Base-by-base conservation (phyloP, 2,797 vertebrate species). In the Poecilia gillii region DNA sequence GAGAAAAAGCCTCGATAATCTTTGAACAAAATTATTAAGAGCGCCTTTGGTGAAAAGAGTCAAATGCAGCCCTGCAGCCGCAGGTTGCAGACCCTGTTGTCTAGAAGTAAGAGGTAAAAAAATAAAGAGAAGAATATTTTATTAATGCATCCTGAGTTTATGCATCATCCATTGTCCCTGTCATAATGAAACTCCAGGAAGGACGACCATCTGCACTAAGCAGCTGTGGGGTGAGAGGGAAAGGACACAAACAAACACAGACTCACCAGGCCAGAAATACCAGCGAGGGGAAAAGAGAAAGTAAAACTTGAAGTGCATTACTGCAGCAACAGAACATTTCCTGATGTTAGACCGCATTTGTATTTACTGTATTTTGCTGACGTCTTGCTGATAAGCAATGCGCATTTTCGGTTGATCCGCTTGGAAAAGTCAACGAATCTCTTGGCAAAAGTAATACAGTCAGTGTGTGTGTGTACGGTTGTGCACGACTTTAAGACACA, bases 161-260 rank as follows among this genome's bases (percentile, higher is more conserved):
- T 71, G 68, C 25, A 45, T 71, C 68, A 71, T 28, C 68, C 13
- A 71, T 28, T 71, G 68, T 71, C n/a, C 68, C 68, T 71, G 68
- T 71, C 68, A 45, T 41, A 71, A 45, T n/a, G 25, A 71, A 71
- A 71, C 68, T 71, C 23, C 12, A 71, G 68, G 66, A 70, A 70
- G 66, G 41, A 43, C 25, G 41, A 28, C 68, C 68, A 71, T 71
- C 68, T 71, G 68, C 41, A 71, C 41, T n/a, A 71, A 71, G 41
- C 68, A 71, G 68, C 39, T 71, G 68, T 28, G 68, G 68, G 68
- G 68, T 71, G 68, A 71, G 41, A 45, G 23, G 68, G 13, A 71
- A 28, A 71, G 68, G 68, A 71, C 68, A 16, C 68, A 71, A 71
- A 71, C 68, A 45, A 71, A 71, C 41, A 70, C 39, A n/a, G 41